Percentiles rank a stretch among this genome's conserved stretches.
phyloP scores from a whole-genome alignment of 2,797 vertebrate genomes.

The Morus bassanus region DNA sequence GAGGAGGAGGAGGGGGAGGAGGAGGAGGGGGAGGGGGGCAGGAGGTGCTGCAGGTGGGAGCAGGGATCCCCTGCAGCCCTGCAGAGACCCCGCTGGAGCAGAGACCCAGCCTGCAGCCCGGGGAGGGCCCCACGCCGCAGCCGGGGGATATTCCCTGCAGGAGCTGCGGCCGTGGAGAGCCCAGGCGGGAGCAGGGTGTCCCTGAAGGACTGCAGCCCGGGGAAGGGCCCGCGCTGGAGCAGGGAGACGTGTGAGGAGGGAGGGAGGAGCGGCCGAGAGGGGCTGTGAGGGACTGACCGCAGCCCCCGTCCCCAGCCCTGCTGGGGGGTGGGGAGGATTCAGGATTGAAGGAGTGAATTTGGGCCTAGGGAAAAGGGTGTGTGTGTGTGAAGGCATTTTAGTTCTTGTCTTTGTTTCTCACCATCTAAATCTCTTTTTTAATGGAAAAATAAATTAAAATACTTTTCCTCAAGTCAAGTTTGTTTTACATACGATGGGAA shows the following conservation, averaged over 20 bases:
- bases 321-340: neutral
- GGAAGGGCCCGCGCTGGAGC: neutral
- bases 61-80: neutral
- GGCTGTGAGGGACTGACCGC: rapidly evolving
- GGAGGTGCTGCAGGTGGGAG: too few relatives aligned
- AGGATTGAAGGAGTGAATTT: rapidly evolving
- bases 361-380: neutral
- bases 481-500: neutral
- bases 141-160: neutral
- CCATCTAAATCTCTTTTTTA: neutral
- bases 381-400: neutral
- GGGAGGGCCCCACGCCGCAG: neutral
- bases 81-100: too few relatives aligned
- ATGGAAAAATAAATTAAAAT: neutral
- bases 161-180: neutral
- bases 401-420: neutral
- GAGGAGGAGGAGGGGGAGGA: too few relatives aligned
- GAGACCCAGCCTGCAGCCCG: neutral
- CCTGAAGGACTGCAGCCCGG: too few relatives aligned
- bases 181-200: too few relatives aligned
- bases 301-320: neutral
- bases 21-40: too few relatives aligned
- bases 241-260: neutral
- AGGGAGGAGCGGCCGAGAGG: neutral
- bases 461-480: neutral